These are phyloP conservation scores for Drosophila neotestacea DNA, from an alignment of 2,888 invertebrate genomes.

Conservation along the genomic window DNA sequence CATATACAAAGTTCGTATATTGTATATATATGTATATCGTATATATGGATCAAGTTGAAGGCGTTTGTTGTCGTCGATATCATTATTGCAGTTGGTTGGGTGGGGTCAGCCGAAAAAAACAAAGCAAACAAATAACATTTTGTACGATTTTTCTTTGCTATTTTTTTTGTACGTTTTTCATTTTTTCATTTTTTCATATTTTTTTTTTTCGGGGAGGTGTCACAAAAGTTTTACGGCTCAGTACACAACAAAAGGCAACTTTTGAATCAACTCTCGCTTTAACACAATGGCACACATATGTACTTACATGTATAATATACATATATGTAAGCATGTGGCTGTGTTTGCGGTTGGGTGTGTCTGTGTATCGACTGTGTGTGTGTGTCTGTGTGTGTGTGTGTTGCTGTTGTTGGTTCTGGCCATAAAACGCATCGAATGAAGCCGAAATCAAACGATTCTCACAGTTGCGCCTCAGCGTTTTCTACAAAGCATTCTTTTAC, in stretches of 20 bases:
- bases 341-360: slow-evolving; percentile 11
- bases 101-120: slow-evolving; percentile 70
- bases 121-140: slow-evolving; percentile 73
- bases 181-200: slow-evolving; percentile 5
- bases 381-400: no score
- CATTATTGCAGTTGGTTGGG: slow-evolving; percentile 65
- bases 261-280: slow-evolving; percentile 3
- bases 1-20: slow-evolving; percentile 3
- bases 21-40: slow-evolving; percentile 4
- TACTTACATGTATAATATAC: slow-evolving; percentile 5
- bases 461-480: slow-evolving; percentile 57
- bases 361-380: slow-evolving; percentile 8
- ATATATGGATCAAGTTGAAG: slow-evolving; percentile 33
- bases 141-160: slow-evolving; percentile 51
- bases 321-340: slow-evolving; percentile 8
- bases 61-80: slow-evolving; percentile 63
- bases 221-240: slow-evolving; percentile 44
- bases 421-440: slow-evolving; percentile 54
- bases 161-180: background rate
- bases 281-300: background rate
- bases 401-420: slow-evolving; percentile 32
- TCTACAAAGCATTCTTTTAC: slow-evolving; percentile 15
- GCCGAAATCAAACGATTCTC: slow-evolving; percentile 65
- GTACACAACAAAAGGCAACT: slow-evolving; percentile 45
- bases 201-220: slow-evolving; percentile 21